These are phyloP conservation scores for Armadillidium nasatum DNA, from an alignment of 1,140 invertebrate genomes.

Conservation along the genomic window DNA sequence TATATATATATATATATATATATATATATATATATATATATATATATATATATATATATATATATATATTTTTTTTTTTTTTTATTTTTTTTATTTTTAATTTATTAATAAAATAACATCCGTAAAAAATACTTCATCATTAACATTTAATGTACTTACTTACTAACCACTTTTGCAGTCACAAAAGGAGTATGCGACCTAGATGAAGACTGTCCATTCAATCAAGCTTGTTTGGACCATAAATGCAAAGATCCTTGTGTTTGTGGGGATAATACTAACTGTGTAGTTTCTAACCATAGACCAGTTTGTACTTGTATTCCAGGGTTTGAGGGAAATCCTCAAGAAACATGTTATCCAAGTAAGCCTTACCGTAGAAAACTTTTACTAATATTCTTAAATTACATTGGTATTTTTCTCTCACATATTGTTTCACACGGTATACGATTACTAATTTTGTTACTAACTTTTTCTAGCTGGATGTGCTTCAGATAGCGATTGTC, in stretches of 20 bases:
- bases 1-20: too few relatives aligned
- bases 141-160: too few relatives aligned
- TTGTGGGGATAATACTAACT: constrained; percentile 73
- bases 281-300: constrained; percentile 49
- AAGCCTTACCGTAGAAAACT: constrained; percentile 28
- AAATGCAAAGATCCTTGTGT: constrained; percentile 71
- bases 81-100: too few relatives aligned
- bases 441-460: constrained; percentile 26
- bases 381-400: too few relatives aligned
- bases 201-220: constrained; percentile 66
- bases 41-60: too few relatives aligned
- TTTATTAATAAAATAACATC: too few relatives aligned
- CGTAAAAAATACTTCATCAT: too few relatives aligned
- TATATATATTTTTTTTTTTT: too few relatives aligned
- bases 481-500: constrained; percentile 70
- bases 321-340: constrained; percentile 49
- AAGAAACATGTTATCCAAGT: constrained; percentile 46
- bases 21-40: too few relatives aligned
- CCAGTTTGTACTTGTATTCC: constrained; percentile 47
- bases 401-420: too few relatives aligned
- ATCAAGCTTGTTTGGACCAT: constrained; percentile 61
- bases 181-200: constrained; percentile 57
- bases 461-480: constrained; percentile 62
- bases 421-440: background rate
- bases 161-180: constrained; percentile 30